These are phyloP conservation scores for Agrypnia vestita DNA, from an alignment of 1,140 invertebrate species.

Conservation along the genomic window DNA sequence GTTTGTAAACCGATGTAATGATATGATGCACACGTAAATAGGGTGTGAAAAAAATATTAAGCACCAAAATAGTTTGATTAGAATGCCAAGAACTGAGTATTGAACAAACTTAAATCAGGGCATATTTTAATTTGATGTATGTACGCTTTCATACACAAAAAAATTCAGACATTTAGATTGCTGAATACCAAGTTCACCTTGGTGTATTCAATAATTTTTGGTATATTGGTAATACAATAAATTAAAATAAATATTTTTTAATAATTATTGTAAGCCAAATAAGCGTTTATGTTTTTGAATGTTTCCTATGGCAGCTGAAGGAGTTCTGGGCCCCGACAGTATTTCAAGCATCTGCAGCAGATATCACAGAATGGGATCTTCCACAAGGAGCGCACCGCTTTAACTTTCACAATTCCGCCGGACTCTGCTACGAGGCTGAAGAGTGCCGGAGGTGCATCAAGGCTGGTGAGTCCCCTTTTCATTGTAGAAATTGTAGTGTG, in stretches of 20 bases:
- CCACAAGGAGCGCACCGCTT: constrained; percentile 72
- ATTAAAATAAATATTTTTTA: neutral
- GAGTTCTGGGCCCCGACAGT: constrained; percentile 74
- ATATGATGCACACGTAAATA: no score
- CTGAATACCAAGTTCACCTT: no score
- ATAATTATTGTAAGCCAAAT: no score
- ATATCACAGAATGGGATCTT: constrained; percentile 72
- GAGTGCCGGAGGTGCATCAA: constrained; percentile 73
- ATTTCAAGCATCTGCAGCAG: constrained; percentile 69
- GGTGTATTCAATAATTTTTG: neutral
- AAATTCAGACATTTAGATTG: no score
- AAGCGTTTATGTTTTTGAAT: no score
- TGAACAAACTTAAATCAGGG: no score
- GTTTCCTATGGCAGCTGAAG: constrained; percentile 64
- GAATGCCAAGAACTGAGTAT: no score
- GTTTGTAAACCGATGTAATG: neutral
- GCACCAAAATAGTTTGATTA: no score
- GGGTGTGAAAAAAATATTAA: no score
- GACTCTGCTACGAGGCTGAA: constrained; percentile 80
- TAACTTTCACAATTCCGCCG: constrained; percentile 80
- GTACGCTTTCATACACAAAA: no score
- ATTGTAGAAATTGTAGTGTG: no score
- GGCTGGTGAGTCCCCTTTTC: constrained; percentile 62
- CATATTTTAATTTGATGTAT: no score
- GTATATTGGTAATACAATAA: neutral